Conservation (phyloP, 2,888 invertebrate genomes). For the Pseudoips prasinana region DNA sequence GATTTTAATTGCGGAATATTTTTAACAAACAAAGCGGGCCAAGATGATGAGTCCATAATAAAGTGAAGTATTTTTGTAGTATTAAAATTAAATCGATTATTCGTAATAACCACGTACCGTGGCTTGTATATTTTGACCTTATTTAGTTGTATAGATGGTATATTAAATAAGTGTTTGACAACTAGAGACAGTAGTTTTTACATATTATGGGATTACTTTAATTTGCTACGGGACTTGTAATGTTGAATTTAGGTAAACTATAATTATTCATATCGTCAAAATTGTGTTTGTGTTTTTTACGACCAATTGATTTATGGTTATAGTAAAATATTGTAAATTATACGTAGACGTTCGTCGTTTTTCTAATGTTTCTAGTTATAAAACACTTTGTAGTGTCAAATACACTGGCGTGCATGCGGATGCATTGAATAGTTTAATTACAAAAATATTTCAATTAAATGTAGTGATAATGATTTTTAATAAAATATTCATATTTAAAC, state of each 20-base stretch:
- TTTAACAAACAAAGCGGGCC: slow-evolving; percentile 38
- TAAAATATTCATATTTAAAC: too few relatives aligned
- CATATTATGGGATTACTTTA: background rate
- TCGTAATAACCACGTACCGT: slow-evolving; percentile 8
- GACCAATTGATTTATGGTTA: too few relatives aligned
- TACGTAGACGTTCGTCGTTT: background rate
- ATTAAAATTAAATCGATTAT: slow-evolving; percentile 22
- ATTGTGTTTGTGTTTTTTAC: too few relatives aligned
- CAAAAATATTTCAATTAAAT: slow-evolving; percentile 19
- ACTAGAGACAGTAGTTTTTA: slow-evolving; percentile 15
- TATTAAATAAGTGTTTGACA: slow-evolving; percentile 17
- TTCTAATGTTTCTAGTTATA: slow-evolving; percentile 23
- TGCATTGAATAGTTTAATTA: slow-evolving; percentile 18
- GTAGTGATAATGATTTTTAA: slow-evolving; percentile 1
- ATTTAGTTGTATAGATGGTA: slow-evolving; percentile 21
- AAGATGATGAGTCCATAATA: slow-evolving; percentile 30
- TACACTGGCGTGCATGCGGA: slow-evolving; percentile 21
- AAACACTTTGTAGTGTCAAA: slow-evolving; percentile 19
- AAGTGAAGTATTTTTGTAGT: slow-evolving; percentile 38
- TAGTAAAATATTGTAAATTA: too few relatives aligned
- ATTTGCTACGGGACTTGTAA: too few relatives aligned
- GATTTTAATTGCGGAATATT: slow-evolving; percentile 8
- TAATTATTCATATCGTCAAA: too few relatives aligned
- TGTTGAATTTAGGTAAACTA: too few relatives aligned
- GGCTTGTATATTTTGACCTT: slow-evolving; percentile 28